Percentiles rank a stretch among this genome's conserved stretches.
phyloP scores from a whole-genome alignment of 2,888 invertebrate genomes.

The Eupithecia dodoneata region DNA sequence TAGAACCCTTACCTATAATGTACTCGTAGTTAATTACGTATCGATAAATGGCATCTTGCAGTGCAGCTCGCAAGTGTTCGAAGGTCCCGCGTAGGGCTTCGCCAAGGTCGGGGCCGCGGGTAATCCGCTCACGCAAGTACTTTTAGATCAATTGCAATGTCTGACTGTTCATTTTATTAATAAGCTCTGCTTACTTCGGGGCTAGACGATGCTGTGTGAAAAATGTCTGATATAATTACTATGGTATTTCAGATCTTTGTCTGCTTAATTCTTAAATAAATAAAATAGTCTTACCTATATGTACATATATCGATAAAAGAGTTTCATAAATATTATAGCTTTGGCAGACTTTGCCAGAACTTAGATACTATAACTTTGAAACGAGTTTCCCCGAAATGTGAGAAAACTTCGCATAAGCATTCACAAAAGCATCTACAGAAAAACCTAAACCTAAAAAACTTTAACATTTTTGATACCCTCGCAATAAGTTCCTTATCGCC shows the following conservation, averaged over 20 bases:
- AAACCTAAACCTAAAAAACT: conserved; percentile 16
- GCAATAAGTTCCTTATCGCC: conserved; percentile 29
- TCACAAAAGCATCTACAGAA: not conserved
- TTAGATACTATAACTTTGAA: not conserved
- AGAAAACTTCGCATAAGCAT: not conserved
- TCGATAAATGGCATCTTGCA: not conserved
- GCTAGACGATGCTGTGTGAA: not conserved
- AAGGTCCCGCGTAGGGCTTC: conserved; percentile 32
- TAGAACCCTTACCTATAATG: not conserved
- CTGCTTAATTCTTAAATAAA: not conserved
- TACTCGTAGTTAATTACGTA: not conserved
- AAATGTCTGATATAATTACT: not conserved
- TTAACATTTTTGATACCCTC: conserved; percentile 14
- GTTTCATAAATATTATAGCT: not conserved
- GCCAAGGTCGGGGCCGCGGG: conserved; percentile 30
- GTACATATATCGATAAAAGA: not conserved
- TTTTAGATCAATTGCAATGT: conserved; percentile 12
- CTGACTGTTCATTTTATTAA: not conserved
- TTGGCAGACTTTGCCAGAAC: not conserved
- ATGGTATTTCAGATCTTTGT: not conserved
- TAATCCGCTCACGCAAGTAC: conserved; percentile 26
- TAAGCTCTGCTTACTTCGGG: not conserved
- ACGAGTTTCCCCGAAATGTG: not conserved
- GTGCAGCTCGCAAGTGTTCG: conserved; percentile 13
- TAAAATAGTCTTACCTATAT: not conserved